Evolutionary conservation across 2,797 vertebrate species (phyloP), one percentile per base, ranked within the genome.

Genomic region (Phalloptychus januarius): DNA sequence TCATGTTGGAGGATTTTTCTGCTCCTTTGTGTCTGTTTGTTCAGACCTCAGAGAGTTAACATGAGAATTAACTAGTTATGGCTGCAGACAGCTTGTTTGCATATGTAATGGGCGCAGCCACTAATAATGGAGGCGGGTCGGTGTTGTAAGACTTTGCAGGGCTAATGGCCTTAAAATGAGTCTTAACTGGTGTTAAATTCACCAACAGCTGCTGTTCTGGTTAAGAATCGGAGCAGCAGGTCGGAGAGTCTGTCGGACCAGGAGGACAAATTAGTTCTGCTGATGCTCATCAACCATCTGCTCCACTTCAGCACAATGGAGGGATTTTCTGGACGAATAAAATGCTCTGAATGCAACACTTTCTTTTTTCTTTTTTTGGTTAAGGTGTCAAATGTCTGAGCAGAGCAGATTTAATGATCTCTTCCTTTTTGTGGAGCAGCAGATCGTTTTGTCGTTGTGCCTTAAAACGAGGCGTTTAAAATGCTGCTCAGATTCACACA

Each of bases 241-340:
- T 96, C 91, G 93, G 95, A 94, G 95, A 96, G 97, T 97, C 84
- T 82, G 85, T 86, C 71, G 15, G 83, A 91, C 88, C 90, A 87
- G 85, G 80, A 91, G 92, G 71, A 96, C 96, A 98, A 97, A 99
- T 99, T 98, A 97, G 97, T 98, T 97, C 97, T 97, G 97, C 95
- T 85, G 92, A 93, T 96, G 96, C 96, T 96, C 97, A 96, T 96
- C 96, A 97, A 97, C 97, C 98, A 98, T 98, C 97, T 98, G 98
- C 97, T 97, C 96, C 96, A 97, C 97, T 97, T 96, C 87, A 85
- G 92, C 96, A 98, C 97, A 99, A 98, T 95, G 96, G 97, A 96
- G 95, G 97, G 98, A 98, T 99, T 98, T 98, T 96, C 96, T 92
- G 90, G 91, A 91, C 83, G 90, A 93, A 91, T 93, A 94, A 93